Percentiles rank a stretch among this genome's conserved stretches.
These are phyloP conservation scores for Pteronura brasiliensis DNA, from an alignment of 2,113 vertebrate genomes.

Conservation along the genomic window DNA sequence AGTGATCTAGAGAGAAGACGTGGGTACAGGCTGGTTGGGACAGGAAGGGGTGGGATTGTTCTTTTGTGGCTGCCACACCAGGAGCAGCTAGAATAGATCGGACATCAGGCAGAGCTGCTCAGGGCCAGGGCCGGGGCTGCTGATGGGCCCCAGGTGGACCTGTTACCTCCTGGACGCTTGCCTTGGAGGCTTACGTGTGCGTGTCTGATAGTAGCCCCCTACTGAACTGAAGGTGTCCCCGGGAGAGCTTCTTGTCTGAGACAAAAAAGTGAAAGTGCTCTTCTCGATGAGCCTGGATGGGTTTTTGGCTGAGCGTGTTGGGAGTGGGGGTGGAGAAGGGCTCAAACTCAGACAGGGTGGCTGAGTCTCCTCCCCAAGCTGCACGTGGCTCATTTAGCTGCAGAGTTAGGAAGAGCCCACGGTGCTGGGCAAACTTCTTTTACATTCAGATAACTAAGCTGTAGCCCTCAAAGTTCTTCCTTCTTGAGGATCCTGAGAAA, in stretches of 20 bases:
- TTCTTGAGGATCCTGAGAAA: not conserved
- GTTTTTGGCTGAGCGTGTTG: not conserved
- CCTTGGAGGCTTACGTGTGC: not conserved
- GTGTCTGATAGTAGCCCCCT: not conserved
- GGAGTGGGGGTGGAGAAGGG: not conserved
- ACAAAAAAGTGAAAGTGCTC: not conserved
- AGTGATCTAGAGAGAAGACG: rapidly evolving
- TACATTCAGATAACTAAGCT: not conserved
- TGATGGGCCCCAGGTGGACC: not conserved
- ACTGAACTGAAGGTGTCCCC: not conserved
- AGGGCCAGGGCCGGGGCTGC: not conserved
- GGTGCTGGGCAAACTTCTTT: not conserved
- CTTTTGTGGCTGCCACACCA: not conserved
- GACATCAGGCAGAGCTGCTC: too few species aligned
- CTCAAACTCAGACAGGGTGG: not conserved
- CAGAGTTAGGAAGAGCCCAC: not conserved
- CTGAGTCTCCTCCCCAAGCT: rapidly evolving
- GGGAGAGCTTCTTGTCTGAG: not conserved
- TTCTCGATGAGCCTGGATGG: not conserved
- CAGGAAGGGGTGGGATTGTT: not conserved
- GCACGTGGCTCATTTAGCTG: not conserved
- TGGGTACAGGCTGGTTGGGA: not conserved
- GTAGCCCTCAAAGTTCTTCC: not conserved
- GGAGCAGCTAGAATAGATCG: not conserved
- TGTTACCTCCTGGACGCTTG: not conserved